phyloP scores from a whole-genome alignment of 2,797 vertebrate genomes.

The Simalia tracyae region DNA sequence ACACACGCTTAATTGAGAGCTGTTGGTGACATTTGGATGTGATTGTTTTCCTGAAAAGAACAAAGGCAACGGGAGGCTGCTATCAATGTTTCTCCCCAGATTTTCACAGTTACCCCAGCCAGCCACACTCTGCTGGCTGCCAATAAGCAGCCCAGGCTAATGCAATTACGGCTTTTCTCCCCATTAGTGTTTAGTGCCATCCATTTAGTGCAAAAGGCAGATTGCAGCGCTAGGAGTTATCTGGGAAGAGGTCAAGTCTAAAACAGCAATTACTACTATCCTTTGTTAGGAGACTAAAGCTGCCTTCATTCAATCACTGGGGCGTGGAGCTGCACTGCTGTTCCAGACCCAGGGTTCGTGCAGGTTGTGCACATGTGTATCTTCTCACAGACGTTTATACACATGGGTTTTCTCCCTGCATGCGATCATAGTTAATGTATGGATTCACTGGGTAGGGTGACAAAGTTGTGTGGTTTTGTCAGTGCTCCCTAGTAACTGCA shows the following conservation, averaged over 20 bases:
- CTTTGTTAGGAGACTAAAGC: not conserved
- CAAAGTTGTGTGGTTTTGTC: not conserved
- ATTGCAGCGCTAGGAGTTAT: not conserved
- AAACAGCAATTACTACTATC: not conserved
- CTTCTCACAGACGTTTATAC: not conserved
- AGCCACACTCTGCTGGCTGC: not conserved
- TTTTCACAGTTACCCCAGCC: not conserved
- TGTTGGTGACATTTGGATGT: constrained; percentile 26
- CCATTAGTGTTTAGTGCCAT: constrained; percentile 1
- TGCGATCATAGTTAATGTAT: too few relatives aligned
- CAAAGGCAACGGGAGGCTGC: constrained; percentile 1
- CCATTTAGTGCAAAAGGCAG: not conserved
- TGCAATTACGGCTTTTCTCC: not conserved
- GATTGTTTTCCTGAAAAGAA: constrained; percentile 26
- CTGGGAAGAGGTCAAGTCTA: not conserved
- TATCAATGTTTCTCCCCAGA: constrained; percentile 3
- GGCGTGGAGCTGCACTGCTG: not conserved
- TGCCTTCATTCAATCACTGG: not conserved
- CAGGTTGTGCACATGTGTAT: not conserved
- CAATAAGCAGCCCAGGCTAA: not conserved
- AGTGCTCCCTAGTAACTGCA: too few relatives aligned
- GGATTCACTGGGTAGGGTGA: not conserved
- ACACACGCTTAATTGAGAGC: constrained; percentile 27
- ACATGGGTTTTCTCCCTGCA: not conserved
- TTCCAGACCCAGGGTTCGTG: not conserved